Base-by-base conservation (phyloP, 2,797 vertebrate species). In the Mycteria americana region DNA sequence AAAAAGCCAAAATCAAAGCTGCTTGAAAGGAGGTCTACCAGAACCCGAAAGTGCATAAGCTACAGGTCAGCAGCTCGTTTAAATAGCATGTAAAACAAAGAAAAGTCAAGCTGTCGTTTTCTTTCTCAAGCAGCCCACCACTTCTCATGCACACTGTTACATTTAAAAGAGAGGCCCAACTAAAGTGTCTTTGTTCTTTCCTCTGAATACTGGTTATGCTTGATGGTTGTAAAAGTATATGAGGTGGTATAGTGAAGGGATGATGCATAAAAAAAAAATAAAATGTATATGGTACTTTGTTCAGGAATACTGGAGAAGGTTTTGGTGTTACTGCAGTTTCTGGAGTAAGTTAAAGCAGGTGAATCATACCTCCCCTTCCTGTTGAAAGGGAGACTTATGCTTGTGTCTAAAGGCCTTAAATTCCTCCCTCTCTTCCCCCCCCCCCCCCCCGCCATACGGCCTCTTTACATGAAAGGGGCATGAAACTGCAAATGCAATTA, bases 41-140 rank as follows among this genome's bases (percentile, higher is more conserved):
- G 99, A 95, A 98, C 98, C 94, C 98, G 99, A 63, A 99, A 99
- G 87, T 99, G 99, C 97, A 99, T 99, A 98, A 99, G 99, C 98
- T 99, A 99, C 97, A 99, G 99, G 99, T 99, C 96, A 75, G 96
- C 75, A 76, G 45, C 77, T 81, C 73, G 23, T 91, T 70, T 74
- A 74, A 88, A 68, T 6, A 69, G 53, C n/a, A 85, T 33, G 31
- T 63, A 53, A 37, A 59, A 22, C 7, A n/a, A 10, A 78, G 45
- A 17, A 23, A 53, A 92, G 16, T 15, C 28, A 15, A 14, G 8
- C 43, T 27, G 31, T 31, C 7, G 2, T 54, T 85, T 92, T 67
- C 76, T 85, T 82, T 59, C 33, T 88, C 31, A 23, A 22, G 53
- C 37, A 35, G 22, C 37, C 18, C 27, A 17, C 50, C 10, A 2